Evolutionary conservation across 2,888 invertebrate species (phyloP).

Genomic region (Netelia melanura): DNA sequence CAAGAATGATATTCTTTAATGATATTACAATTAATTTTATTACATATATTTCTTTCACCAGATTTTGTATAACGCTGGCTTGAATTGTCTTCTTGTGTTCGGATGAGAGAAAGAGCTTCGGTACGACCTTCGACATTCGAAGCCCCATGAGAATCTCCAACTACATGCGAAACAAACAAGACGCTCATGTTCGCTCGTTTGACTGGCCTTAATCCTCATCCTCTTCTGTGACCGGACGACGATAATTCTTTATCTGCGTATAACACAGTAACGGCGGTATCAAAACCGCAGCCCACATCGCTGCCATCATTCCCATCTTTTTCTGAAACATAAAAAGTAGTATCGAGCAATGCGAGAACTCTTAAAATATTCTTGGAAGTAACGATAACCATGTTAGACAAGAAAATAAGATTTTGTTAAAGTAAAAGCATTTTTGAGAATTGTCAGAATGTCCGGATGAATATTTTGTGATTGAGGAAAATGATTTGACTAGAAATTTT

Average conservation of each 20-base stretch:
- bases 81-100: neutral
- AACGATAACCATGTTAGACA: neutral
- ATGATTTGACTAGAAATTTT: too few species aligned
- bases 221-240: conserved; percentile 48
- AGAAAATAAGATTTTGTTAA: neutral
- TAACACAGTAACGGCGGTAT: conserved; percentile 57
- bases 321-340: conserved; percentile 44
- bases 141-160: conserved; percentile 6
- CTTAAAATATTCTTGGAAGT: too few species aligned
- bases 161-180: neutral
- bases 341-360: neutral
- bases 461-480: too few species aligned
- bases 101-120: neutral
- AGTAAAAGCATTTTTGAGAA: neutral
- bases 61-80: neutral
- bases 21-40: neutral
- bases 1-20: neutral
- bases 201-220: conserved; percentile 11
- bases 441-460: too few species aligned
- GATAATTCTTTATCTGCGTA: conserved; percentile 59
- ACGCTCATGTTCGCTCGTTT: neutral
- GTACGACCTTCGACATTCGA: neutral
- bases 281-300: conserved; percentile 55
- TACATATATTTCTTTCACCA: conserved; percentile 22
- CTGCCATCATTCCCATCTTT: conserved; percentile 50